Conservation (phyloP, 2,888 invertebrate species). For the Koerneria pararmatus region DNA sequence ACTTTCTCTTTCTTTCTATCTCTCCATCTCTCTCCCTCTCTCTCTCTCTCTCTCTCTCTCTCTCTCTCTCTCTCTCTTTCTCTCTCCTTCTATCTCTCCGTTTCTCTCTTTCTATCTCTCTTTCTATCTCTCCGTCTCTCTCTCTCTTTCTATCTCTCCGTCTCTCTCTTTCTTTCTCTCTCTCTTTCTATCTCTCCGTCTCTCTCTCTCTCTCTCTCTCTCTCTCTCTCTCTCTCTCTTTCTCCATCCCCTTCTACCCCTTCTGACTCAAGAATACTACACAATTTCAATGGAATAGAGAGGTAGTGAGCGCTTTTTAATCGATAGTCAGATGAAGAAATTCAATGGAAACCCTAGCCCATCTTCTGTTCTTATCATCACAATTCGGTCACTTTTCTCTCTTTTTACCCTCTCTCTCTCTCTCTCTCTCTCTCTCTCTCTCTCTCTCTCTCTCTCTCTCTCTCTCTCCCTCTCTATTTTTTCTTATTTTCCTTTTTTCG, state of each 20-base stretch:
- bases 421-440: constrained; percentile 11
- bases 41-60: not conserved
- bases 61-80: constrained; percentile 7
- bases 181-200: constrained; percentile 25
- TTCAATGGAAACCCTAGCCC: no score
- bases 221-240: not conserved
- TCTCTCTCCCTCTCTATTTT: constrained; percentile 11
- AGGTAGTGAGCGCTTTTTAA: no score
- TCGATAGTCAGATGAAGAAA: no score
- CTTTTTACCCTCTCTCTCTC: constrained; percentile 21
- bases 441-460: constrained; percentile 10
- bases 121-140: constrained; percentile 11
- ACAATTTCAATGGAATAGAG: no score
- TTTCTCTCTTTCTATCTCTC: constrained; percentile 9
- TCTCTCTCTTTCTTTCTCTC: constrained; percentile 21
- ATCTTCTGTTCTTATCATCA: no score
- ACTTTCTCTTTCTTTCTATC: constrained; percentile 2
- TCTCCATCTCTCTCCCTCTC: not conserved
- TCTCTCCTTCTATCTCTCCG: not conserved
- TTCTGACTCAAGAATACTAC: no score
- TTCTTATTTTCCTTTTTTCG: not conserved
- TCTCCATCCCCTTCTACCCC: not conserved
- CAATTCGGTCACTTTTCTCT: constrained; percentile 18
- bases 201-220: constrained; percentile 9
- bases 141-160: constrained; percentile 18